Evolutionary conservation across 2,113 vertebrate genomes (phyloP).

Genomic region (Thunnus maccoyii): DNA sequence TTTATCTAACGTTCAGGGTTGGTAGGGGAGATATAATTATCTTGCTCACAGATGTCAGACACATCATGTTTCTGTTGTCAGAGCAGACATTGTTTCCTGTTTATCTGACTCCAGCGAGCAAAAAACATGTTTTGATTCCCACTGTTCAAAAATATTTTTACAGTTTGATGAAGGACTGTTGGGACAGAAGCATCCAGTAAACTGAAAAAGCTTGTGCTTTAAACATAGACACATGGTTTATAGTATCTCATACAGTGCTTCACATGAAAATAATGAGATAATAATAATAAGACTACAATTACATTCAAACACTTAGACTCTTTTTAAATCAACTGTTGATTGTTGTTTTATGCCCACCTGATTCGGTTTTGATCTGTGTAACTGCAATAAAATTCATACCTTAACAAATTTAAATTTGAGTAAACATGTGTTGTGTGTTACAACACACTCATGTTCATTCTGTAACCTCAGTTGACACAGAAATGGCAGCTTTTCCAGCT

Average conservation of each 20-base stretch:
- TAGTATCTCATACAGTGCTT: too few species aligned
- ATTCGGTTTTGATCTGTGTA: background rate
- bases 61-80: conserved; percentile 15
- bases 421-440: background rate
- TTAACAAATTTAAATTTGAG: background rate
- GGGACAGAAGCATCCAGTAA: background rate
- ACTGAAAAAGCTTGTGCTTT: background rate
- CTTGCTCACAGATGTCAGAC: conserved; percentile 4
- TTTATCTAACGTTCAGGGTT: background rate
- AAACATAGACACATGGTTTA: too few species aligned
- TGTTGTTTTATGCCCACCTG: too few species aligned
- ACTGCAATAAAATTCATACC: background rate
- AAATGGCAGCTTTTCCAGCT: conserved; percentile 42
- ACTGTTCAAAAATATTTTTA: too few species aligned
- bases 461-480: conserved; percentile 58
- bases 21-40: background rate
- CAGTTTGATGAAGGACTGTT: background rate
- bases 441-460: background rate
- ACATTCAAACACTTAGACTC: too few species aligned
- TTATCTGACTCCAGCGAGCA: background rate
- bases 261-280: too few species aligned
- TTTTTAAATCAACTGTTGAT: too few species aligned
- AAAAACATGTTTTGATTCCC: conserved; percentile 28
- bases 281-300: too few species aligned
- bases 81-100: conserved; percentile 39